A percentile compares a stretch with the other conserved stretches of the same genome.
Conservation (phyloP, 2,888 invertebrate genomes). For the Strigamia crassipes region DNA sequence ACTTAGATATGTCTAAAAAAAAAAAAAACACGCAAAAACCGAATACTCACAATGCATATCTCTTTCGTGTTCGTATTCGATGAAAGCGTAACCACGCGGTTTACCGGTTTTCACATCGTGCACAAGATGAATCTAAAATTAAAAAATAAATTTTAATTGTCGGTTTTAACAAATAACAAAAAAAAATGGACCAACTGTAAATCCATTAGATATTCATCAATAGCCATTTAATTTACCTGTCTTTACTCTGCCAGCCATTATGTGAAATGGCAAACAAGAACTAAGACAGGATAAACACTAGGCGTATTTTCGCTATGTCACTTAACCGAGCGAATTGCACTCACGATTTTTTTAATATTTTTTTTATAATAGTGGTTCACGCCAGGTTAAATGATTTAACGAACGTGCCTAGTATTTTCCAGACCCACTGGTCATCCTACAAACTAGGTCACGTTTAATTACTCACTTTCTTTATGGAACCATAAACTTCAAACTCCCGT, state of each 20-base stretch:
- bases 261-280: not conserved
- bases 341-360: too few species aligned
- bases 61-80: slow-evolving; percentile 97
- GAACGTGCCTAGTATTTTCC: too few species aligned
- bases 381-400: too few species aligned
- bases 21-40: not conserved
- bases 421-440: too few species aligned
- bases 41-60: slow-evolving; percentile 99
- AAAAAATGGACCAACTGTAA: not conserved
- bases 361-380: too few species aligned
- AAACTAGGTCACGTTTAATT: not conserved
- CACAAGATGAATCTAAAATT: slow-evolving; percentile 81
- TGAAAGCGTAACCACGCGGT: slow-evolving; percentile 98
- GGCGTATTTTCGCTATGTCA: too few species aligned
- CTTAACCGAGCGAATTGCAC: too few species aligned
- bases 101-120: slow-evolving; percentile 86
- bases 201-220: not conserved
- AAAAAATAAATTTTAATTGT: slow-evolving; percentile 44
- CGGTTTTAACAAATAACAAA: not conserved
- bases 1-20: not conserved
- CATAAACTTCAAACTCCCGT: slow-evolving; percentile 97
- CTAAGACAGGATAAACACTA: not conserved
- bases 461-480: slow-evolving; percentile 91
- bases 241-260: not conserved
- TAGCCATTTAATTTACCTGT: not conserved